phyloP scores from a whole-genome alignment of 2,113 vertebrate species.

The Gulo gulo region DNA sequence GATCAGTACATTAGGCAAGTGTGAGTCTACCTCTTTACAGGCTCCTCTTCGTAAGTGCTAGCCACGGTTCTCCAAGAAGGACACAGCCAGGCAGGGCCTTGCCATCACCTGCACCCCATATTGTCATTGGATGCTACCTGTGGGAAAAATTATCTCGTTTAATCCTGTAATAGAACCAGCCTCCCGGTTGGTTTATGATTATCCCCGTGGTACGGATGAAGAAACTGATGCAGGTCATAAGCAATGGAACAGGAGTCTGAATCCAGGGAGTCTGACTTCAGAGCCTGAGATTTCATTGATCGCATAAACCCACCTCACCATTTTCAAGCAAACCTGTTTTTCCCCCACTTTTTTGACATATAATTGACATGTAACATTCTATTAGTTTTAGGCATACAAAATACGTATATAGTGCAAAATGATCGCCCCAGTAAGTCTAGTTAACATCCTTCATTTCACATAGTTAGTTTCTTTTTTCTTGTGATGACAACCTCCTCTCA shows the following conservation, averaged over 20 bases:
- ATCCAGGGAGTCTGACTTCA: neutral
- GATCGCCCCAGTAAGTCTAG: neutral
- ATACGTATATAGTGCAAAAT: neutral
- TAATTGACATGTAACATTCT: neutral
- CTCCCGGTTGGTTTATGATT: neutral
- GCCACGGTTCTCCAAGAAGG: neutral
- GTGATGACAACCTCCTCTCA: neutral
- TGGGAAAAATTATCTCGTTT: neutral
- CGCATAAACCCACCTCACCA: neutral
- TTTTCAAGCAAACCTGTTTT: neutral
- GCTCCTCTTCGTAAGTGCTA: neutral
- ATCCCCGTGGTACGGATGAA: neutral
- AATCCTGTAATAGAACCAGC: neutral
- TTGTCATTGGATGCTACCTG: neutral
- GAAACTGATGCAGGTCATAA: neutral
- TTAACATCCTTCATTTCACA: neutral
- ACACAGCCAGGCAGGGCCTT: neutral
- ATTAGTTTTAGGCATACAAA: neutral
- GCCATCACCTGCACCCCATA: accelerated
- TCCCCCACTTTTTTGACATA: neutral
- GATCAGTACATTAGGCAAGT: neutral
- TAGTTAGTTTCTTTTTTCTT: neutral
- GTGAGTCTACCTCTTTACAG: neutral
- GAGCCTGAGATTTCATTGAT: neutral
- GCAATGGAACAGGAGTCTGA: neutral